Percentiles rank a stretch among this genome's conserved stretches.
phyloP scores from a whole-genome alignment of 2,113 vertebrate species.

The Pseudois nayaur region DNA sequence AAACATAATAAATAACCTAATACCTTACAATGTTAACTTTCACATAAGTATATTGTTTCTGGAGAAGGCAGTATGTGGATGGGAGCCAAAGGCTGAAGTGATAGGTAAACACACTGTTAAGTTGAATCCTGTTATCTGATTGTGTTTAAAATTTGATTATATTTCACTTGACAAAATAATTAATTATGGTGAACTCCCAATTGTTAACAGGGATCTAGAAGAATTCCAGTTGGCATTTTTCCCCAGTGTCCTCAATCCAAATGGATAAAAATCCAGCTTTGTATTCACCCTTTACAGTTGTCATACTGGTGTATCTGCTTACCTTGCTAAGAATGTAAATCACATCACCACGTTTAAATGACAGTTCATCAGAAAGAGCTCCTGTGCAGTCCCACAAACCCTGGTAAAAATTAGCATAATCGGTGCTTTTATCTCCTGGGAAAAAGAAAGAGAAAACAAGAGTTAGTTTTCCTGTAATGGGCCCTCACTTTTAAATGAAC shows the following conservation, averaged over 20 bases:
- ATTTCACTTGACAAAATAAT: conserved; percentile 86
- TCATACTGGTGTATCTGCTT: conserved; percentile 60
- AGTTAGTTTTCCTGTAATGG: conserved; percentile 28
- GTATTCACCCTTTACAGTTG: neutral
- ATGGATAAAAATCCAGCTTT: neutral
- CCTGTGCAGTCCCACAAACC: conserved; percentile 94
- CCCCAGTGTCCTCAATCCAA: neutral
- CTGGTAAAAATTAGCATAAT: conserved; percentile 95
- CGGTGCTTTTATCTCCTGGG: conserved; percentile 86
- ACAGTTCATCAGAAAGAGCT: conserved; percentile 89
- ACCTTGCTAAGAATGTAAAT: conserved; percentile 99
- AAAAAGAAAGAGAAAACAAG: conserved; percentile 38
- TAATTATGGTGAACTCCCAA: conserved; percentile 80
- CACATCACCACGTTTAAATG: conserved; percentile 94
- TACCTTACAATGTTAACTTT: conserved; percentile 80
- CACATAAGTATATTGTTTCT: conserved; percentile 81
- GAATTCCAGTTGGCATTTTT: conserved; percentile 74
- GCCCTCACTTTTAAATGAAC: conserved; percentile 25
- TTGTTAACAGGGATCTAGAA: conserved; percentile 77
- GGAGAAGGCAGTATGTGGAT: conserved; percentile 73
- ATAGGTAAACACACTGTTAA: conserved; percentile 85
- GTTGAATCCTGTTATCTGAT: conserved; percentile 83
- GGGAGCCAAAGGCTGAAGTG: conserved; percentile 75
- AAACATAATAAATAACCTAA: conserved; percentile 77
- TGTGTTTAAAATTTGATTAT: conserved; percentile 84